Percentiles rank a stretch among this genome's conserved stretches.
Conservation (phyloP, 2,888 invertebrate genomes). For the Plagodis pulveraria region DNA sequence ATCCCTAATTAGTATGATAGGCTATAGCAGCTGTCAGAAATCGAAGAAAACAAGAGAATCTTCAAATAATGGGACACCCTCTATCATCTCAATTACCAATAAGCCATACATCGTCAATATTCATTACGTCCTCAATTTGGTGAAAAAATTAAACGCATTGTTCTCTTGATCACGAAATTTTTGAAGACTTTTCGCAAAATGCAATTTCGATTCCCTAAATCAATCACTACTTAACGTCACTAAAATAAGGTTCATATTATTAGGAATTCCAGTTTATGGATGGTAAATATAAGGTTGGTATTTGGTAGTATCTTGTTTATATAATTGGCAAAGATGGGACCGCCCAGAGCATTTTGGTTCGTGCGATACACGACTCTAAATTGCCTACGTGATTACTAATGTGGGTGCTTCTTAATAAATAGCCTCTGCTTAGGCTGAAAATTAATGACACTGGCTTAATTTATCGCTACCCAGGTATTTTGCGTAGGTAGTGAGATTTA, state of each 20-base stretch:
- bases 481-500: slow-evolving; percentile 8
- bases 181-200: slow-evolving; percentile 23
- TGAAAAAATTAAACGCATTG: slow-evolving; percentile 23
- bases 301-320: slow-evolving; percentile 54
- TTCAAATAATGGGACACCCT: neutral
- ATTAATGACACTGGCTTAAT: slow-evolving; percentile 16
- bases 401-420: slow-evolving; percentile 9
- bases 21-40: too few relatives aligned
- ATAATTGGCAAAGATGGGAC: slow-evolving; percentile 60
- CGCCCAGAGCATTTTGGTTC: slow-evolving; percentile 32
- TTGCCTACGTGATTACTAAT: slow-evolving; percentile 7
- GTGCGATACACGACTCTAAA: slow-evolving; percentile 10
- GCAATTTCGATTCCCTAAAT: slow-evolving; percentile 5
- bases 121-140: slow-evolving; percentile 19
- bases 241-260: slow-evolving; percentile 16
- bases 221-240: slow-evolving; percentile 11
- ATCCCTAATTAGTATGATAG: too few relatives aligned
- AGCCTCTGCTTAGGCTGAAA: slow-evolving; percentile 7
- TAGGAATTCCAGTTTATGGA: neutral
- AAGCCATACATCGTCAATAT: slow-evolving; percentile 23
- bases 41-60: neutral
- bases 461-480: slow-evolving; percentile 9
- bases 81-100: slow-evolving; percentile 25
- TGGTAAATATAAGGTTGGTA: slow-evolving; percentile 29
- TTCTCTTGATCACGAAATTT: slow-evolving; percentile 30